Evolutionary conservation across 1,140 invertebrate species (phyloP).

Genomic region (Caerostris darwini): DNA sequence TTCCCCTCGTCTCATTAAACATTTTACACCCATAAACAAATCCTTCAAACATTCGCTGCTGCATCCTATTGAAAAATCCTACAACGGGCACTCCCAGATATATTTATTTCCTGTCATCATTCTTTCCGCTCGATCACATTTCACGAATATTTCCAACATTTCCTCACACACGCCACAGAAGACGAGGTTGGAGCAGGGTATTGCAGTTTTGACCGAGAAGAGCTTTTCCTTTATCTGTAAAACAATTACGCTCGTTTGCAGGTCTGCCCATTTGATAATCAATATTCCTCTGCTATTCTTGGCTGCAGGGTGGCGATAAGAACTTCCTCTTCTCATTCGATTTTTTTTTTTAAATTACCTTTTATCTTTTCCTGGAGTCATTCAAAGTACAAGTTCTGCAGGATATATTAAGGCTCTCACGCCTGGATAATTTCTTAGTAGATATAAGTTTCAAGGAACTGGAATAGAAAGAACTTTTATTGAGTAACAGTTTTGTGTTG

Average conservation of each 20-base stretch:
- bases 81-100: neutral
- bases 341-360: neutral
- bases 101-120: slow-evolving; percentile 33
- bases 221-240: slow-evolving; percentile 28
- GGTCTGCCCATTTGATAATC: slow-evolving; percentile 29
- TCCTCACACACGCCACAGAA: neutral
- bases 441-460: neutral
- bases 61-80: neutral
- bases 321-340: slow-evolving; percentile 22
- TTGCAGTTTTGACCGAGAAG: neutral
- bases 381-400: slow-evolving; percentile 4
- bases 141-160: slow-evolving; percentile 13
- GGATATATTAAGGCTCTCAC: slow-evolving; percentile 1
- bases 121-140: slow-evolving; percentile 5
- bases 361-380: neutral
- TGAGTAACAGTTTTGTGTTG: no score
- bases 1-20: neutral
- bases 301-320: slow-evolving; percentile 34
- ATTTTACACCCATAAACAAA: slow-evolving; percentile 37
- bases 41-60: neutral
- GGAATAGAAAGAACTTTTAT: neutral
- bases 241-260: slow-evolving; percentile 42
- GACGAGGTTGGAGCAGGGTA: neutral
- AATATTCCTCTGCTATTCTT: slow-evolving; percentile 32
- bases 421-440: neutral